Evolutionary conservation across 2,888 invertebrate species (phyloP), one percentile per base, ranked within the genome.

Genomic region (Conchocele bisecta): DNA sequence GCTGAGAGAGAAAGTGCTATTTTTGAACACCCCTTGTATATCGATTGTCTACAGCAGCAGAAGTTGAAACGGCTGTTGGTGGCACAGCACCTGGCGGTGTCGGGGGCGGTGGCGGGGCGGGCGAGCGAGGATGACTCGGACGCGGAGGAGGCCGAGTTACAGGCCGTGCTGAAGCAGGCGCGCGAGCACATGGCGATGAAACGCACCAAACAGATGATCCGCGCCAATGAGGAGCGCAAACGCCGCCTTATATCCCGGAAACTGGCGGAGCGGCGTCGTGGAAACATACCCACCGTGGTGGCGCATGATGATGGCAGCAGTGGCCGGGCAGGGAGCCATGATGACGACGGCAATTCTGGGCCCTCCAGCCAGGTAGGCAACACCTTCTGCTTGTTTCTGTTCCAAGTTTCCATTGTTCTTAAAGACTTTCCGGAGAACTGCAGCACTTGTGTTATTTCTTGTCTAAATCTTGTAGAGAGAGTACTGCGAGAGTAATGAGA

Each of bases 51-150:
- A 51, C 29, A 51, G 51, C 51, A 51, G 17, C 51, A 51, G 33
- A 51, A 50, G 51, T 42, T 61, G 5, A 31, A 68, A 50, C 54
- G 53, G 17, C 42, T 67, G 41, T 26, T 75, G 46, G 73, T 53
- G 13, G 75, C 75, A 26, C 51, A 70, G 39, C 42, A 66, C 31
- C 20, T 70, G 9, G 70, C 66, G 24, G 61, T 9, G 51, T 58
- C 17, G 20, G 76, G 75, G 13, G n/a, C n/a, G 9, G 70, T 66
- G 24, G 61, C 11, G 51, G 58, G 24, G 20, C 75, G 75, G 13
- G 79, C 83, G 58, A 85, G 83, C 69, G 86, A 86, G 26, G 86
- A 83, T 41, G 83, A 84, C 53, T 86, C 86, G 0, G 86, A 88
- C n/a, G 86, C 83, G n/a, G 79, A 79, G 33, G 75, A 81, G 22